Base-by-base conservation (phyloP, 2,113 vertebrate species). In the Silurus glanis region DNA sequence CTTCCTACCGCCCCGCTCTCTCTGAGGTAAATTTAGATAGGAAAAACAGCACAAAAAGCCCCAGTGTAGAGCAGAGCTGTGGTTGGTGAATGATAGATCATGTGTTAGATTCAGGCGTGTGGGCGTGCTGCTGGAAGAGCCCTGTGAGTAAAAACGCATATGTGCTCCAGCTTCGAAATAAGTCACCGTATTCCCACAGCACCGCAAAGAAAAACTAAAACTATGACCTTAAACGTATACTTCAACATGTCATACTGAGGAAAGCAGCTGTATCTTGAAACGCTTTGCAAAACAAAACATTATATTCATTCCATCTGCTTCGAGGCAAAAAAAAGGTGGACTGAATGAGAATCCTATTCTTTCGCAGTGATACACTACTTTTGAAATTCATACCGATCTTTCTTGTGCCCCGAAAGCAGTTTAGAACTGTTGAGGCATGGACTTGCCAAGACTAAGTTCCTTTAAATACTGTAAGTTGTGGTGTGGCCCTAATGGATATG, bases 11-110 rank as follows among this genome's bases (percentile, higher is more conserved):
- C 75, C 55, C 21, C 47, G 75, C 51, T 58, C 19, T 66, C 25
- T 58, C 74, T 69, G 62, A 85, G 84, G 49, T 85, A 85, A 85
- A 85, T 85, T 78, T 85, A 85, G 72, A 53, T n/a, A 80, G 8
- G 28, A 9, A 56, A 79, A 76, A 85, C 58, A 76, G 61, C 74
- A 79, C 59, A 66, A 47, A 78, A 66, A 85, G 75, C 84, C 28
- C 16, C 9, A 66, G 59, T n/a, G 17, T 10, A n/a, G 47, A 55
- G 74, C 83, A 53, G 23, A 7, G 75, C 47, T 51, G 83, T 28
- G 49, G 74, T 85, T 69, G 75, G 84, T 69, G 49, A 62, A 69
- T 53, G 61, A 23, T 25, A 14, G 51, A 85, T 85, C 75, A 80
- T 59, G 61, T 19, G 76, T 53, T 61, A 10, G 75, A 78, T 66